Evolutionary conservation across 2,888 invertebrate species (phyloP), one percentile per base, ranked within the genome.

Genomic region (Gymnoscelis rufifasciata): DNA sequence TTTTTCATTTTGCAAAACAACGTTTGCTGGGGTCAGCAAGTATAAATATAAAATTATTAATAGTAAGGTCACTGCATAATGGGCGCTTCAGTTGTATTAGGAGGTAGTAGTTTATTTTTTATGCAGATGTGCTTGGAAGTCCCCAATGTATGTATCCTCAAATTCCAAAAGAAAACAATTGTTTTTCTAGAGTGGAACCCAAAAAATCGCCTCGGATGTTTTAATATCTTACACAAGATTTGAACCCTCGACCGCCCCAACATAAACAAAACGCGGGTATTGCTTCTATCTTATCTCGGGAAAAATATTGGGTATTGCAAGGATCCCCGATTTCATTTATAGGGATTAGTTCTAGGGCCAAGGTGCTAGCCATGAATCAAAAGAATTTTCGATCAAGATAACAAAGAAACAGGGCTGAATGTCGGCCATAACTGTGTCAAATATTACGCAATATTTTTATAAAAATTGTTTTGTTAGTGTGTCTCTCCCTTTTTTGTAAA

Each of bases 231-330:
- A 24, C 31, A 28, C 37, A 8, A 2, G 10, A 15, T 35, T 15
- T 35, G 19, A 19, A 35, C 35, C 43, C 64, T 56, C 64, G 67
- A 69, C 76, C 74, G 75, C 68, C 75, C 81, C 82, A 76, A 83
- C 78, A 79, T 81, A 83, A 86, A 83, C 83, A 83, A 81, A 81
- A 80, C 72, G 68, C 68, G 74, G 78, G 80, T 76, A 78, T 81
- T 77, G 76, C 74, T 69, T 75, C 75, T 81, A 81, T 82, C 78
- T 79, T 82, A 81, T 83, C 79, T 76, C 52, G 57, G 58, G 60
- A 66, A 76, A 47, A 77, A 75, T 78, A 78, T 80, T 79, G 66
- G 71, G 46, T 54, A 71, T 70, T 65, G 67, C 69, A 62, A 59
- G 60, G 59, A 63, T 56, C 56, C 57, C 54, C 56, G 62, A 50